These are phyloP conservation scores for Altica lythri DNA, from an alignment of 2,888 invertebrate genomes.

Conservation along the genomic window DNA sequence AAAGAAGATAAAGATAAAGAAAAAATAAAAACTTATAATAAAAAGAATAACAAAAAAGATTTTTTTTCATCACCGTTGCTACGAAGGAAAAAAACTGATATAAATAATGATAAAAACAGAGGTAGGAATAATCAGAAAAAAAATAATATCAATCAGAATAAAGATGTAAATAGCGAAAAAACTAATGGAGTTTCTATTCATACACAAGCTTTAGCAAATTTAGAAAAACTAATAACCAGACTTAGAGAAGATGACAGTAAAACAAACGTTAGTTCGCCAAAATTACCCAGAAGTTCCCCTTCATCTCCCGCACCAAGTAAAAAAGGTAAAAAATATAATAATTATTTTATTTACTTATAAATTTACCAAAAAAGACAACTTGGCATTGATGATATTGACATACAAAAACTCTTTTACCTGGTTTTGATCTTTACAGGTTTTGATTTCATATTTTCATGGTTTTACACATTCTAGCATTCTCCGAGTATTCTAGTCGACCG, in stretches of 20 bases:
- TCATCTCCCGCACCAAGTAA: conserved; percentile 74
- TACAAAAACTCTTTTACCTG: too few relatives aligned
- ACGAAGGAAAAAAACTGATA: conserved; percentile 54
- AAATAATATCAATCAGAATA: conserved; percentile 28
- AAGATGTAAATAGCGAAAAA: conserved; percentile 34
- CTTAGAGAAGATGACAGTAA: conserved; percentile 61
- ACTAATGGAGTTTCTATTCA: conserved; percentile 52
- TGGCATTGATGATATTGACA: too few relatives aligned
- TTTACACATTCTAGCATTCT: too few relatives aligned
- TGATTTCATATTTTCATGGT: too few relatives aligned
- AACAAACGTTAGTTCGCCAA: conserved; percentile 61
- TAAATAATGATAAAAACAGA: conserved; percentile 37
- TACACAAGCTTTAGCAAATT: conserved; percentile 62
- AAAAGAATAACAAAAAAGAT: conserved; percentile 51
- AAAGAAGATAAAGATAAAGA: conserved; percentile 31
- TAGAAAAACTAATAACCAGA: conserved; percentile 64
- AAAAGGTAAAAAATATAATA: too few relatives aligned
- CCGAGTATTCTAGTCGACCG: too few relatives aligned
- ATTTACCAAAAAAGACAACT: too few relatives aligned
- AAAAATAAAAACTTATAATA: conserved; percentile 41
- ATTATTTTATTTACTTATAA: too few relatives aligned
- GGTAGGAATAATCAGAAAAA: conserved; percentile 49
- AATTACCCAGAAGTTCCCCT: conserved; percentile 78
- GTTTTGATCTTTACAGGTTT: too few relatives aligned
- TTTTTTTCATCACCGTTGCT: conserved; percentile 56